Evolutionary conservation across 2,888 invertebrate species (phyloP).

Genomic region (Dyspetes luteomarginatus): DNA sequence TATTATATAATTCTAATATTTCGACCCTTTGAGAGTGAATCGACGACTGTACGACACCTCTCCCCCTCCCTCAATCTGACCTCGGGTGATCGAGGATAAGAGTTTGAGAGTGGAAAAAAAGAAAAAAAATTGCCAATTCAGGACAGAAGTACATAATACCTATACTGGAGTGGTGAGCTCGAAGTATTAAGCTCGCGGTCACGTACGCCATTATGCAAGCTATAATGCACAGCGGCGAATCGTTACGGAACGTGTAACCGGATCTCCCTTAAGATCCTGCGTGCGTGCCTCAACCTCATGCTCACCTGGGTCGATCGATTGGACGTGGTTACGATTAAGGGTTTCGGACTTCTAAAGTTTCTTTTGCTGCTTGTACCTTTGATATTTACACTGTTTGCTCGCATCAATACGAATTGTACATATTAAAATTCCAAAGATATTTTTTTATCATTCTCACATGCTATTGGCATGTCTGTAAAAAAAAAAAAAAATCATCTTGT

Average conservation of each 20-base stretch:
- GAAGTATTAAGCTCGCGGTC: constrained; percentile 76
- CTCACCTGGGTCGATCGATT: constrained; percentile 71
- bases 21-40: constrained; percentile 28
- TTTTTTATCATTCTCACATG: too few species aligned
- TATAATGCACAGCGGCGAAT: constrained; percentile 79
- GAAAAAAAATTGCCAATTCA: constrained; percentile 56
- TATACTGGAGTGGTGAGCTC: constrained; percentile 26
- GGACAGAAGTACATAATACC: constrained; percentile 66
- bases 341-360: constrained; percentile 32
- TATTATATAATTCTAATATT: constrained; percentile 1
- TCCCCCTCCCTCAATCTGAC: not conserved
- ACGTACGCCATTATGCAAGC: constrained; percentile 80
- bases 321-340: constrained; percentile 73
- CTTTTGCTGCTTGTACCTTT: not conserved
- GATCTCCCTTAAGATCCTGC: constrained; percentile 69
- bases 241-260: constrained; percentile 79
- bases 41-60: constrained; percentile 10
- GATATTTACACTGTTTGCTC: too few species aligned
- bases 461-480: too few species aligned
- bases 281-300: constrained; percentile 1
- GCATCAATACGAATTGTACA: too few species aligned
- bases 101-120: constrained; percentile 28
- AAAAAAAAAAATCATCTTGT: not conserved
- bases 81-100: constrained; percentile 24
- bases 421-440: too few species aligned